phyloP scores from a whole-genome alignment of 2,888 invertebrate species.

The Diaperis boleti region DNA sequence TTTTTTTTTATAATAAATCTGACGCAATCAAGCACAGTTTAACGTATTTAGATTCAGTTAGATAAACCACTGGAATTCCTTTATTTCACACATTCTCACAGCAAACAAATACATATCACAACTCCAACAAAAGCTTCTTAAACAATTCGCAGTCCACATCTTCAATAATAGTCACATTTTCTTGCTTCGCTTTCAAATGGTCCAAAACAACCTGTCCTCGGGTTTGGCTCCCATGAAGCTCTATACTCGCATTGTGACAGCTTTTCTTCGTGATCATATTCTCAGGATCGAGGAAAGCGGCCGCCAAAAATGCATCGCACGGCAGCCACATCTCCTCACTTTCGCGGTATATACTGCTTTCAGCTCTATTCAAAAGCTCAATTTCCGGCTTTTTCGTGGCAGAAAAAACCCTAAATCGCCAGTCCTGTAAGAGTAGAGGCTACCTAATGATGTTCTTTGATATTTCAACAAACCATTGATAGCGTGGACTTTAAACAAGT shows the following conservation, averaged over 20 bases:
- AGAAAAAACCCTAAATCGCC: conserved; percentile 34
- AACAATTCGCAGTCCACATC: conserved; percentile 59
- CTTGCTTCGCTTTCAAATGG: conserved; percentile 18
- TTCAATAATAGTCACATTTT: conserved; percentile 34
- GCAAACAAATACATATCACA: too few species aligned
- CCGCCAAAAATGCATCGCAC: conserved; percentile 31
- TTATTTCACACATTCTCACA: too few species aligned
- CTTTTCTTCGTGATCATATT: conserved; percentile 25
- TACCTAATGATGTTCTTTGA: too few species aligned
- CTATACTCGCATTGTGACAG: conserved; percentile 21
- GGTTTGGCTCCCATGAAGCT: conserved; percentile 34
- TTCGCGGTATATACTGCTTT: conserved; percentile 7
- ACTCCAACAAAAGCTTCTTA: conserved; percentile 7
- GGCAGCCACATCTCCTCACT: conserved; percentile 24
- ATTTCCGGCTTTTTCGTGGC: conserved; percentile 30
- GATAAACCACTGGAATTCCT: too few species aligned
- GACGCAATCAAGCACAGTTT: too few species aligned
- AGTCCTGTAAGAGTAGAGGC: conserved; percentile 35
- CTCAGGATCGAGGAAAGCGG: conserved; percentile 30
- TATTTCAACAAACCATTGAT: too few species aligned
- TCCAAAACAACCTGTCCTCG: conserved; percentile 37
- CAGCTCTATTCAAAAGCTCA: conserved; percentile 23
- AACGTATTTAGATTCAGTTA: too few species aligned
- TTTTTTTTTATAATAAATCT: too few species aligned
- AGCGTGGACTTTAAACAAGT: conserved; percentile 57